A percentile compares a stretch with the other conserved stretches of the same genome.
Evolutionary conservation across 2,888 invertebrate genomes (phyloP).

Genomic region (Oxycera nigricornis): DNA sequence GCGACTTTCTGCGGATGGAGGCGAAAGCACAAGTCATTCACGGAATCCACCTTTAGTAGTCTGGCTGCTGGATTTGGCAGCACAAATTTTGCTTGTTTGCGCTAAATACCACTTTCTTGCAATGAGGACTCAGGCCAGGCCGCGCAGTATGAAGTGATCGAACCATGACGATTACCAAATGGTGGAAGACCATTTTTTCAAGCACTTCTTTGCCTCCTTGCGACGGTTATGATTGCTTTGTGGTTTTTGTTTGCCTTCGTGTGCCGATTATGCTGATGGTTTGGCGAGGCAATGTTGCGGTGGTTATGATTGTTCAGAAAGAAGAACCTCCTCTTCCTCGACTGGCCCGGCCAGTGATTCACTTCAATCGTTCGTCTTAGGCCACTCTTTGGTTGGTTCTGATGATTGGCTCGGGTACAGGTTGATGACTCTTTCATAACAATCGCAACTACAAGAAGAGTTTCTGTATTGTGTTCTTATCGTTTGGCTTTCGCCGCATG

Average conservation of each 20-base stretch:
- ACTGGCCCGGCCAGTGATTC: too few relatives aligned
- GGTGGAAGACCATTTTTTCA: background rate
- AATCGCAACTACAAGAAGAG: background rate
- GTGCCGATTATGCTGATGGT: slow-evolving; percentile 27
- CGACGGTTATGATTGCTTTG: slow-evolving; percentile 36
- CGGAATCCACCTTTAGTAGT: background rate
- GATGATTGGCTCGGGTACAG: background rate
- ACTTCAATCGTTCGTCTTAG: too few relatives aligned
- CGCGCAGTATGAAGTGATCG: background rate
- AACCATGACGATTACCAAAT: slow-evolving; percentile 21
- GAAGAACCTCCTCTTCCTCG: too few relatives aligned
- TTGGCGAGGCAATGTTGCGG: slow-evolving; percentile 14
- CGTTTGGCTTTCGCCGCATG: slow-evolving; percentile 21
- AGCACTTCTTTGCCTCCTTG: background rate
- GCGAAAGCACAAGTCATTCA: slow-evolving; percentile 2
- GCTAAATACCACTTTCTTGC: background rate
- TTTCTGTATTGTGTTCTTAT: slow-evolving; percentile 6
- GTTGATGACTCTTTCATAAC: slow-evolving; percentile 33
- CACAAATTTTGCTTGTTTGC: background rate
- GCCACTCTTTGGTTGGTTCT: background rate
- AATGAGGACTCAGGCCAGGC: background rate
- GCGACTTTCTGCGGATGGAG: background rate
- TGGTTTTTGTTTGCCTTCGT: slow-evolving; percentile 37
- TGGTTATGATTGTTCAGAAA: background rate
- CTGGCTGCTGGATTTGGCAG: background rate